phyloP scores from a whole-genome alignment of 2,888 invertebrate genomes.

The Tenthredo notha region DNA sequence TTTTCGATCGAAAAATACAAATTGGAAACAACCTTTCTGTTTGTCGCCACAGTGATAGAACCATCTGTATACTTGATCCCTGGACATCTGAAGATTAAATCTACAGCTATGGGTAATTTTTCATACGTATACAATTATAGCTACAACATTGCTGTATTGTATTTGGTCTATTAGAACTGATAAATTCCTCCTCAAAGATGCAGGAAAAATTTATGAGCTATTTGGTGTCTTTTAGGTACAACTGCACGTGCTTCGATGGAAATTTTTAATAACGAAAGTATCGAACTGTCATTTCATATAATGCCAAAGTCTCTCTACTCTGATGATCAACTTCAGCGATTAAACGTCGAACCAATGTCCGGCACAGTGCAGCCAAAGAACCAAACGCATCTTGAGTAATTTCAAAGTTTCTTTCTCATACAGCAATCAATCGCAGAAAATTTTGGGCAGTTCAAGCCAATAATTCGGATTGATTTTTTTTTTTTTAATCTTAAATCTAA shows the following conservation, averaged over 20 bases:
- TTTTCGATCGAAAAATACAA: conserved; percentile 82
- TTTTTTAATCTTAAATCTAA: too few relatives aligned
- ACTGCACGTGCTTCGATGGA: conserved; percentile 77
- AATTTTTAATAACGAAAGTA: conserved; percentile 81
- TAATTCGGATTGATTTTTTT: too few relatives aligned
- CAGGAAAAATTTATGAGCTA: background rate
- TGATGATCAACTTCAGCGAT: conserved; percentile 80
- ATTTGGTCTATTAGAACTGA: background rate
- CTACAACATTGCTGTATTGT: background rate
- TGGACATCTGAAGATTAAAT: conserved; percentile 82
- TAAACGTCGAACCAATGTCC: conserved; percentile 79
- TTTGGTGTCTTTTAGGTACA: conserved; percentile 65
- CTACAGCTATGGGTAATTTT: conserved; percentile 81
- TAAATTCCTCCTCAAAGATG: too few relatives aligned
- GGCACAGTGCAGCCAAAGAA: conserved; percentile 79
- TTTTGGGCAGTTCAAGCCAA: background rate
- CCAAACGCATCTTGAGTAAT: conserved; percentile 81
- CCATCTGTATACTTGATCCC: conserved; percentile 83
- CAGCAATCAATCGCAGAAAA: background rate
- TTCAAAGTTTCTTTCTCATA: background rate
- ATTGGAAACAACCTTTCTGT: conserved; percentile 81
- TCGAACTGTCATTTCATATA: conserved; percentile 80
- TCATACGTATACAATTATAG: background rate
- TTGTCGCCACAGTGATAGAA: conserved; percentile 84
- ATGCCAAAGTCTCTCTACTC: conserved; percentile 80